These are phyloP conservation scores for Arenaria interpres DNA, from an alignment of 2,113 vertebrate genomes.

Conservation along the genomic window DNA sequence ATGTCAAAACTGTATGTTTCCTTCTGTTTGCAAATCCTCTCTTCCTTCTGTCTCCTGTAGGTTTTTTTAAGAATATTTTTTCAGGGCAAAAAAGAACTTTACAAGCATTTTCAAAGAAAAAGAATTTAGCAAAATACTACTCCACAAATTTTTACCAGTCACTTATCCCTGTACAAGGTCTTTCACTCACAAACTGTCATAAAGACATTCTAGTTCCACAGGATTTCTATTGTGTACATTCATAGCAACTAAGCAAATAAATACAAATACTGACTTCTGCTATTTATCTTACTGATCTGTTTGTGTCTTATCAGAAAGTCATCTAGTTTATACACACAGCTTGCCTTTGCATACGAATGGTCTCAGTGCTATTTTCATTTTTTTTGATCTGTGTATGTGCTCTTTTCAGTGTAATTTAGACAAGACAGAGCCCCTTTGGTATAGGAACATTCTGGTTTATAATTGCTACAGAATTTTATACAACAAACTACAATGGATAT, in stretches of 20 bases:
- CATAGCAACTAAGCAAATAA: background rate
- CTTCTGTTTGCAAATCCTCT: background rate
- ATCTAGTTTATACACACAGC: background rate
- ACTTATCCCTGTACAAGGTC: background rate
- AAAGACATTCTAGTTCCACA: background rate
- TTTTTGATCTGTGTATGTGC: background rate
- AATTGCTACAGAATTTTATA: background rate
- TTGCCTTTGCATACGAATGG: background rate
- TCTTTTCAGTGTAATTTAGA: background rate
- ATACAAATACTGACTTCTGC: background rate
- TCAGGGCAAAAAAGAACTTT: background rate
- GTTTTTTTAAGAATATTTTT: background rate
- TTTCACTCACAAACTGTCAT: background rate
- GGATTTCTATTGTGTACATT: background rate
- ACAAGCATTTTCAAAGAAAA: background rate
- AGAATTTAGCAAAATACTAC: background rate
- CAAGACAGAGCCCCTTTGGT: background rate
- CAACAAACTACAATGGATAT: background rate
- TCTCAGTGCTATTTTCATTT: background rate
- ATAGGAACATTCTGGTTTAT: background rate
- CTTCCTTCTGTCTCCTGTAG: background rate
- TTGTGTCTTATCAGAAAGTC: background rate
- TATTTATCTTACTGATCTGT: background rate
- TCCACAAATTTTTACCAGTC: background rate
- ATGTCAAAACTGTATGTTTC: background rate